Evolutionary conservation across 2,797 vertebrate species (phyloP).

Genomic region (Rhyacichthys aspro): DNA sequence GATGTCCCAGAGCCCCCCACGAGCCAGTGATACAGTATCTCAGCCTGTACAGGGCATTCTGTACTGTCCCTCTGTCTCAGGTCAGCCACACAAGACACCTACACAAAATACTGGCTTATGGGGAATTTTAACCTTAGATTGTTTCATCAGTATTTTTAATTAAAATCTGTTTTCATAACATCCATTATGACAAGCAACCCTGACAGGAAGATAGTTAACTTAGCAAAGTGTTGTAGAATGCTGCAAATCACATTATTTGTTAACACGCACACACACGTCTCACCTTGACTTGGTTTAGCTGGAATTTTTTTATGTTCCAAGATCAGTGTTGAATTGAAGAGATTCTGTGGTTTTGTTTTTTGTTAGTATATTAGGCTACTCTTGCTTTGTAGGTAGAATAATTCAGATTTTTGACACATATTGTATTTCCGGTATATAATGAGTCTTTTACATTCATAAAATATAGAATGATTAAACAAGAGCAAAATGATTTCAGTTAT

Average conservation of each 20-base stretch:
- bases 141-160: slow-evolving; percentile 1
- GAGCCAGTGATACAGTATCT: slow-evolving; percentile 56
- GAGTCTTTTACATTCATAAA: slow-evolving; percentile 9
- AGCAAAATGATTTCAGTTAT: slow-evolving; percentile 8
- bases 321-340: background rate
- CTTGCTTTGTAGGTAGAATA: no score
- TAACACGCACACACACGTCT: slow-evolving; percentile 8
- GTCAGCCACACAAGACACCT: slow-evolving; percentile 20
- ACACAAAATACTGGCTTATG: background rate
- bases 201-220: slow-evolving; percentile 1
- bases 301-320: slow-evolving; percentile 1
- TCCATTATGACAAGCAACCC: background rate
- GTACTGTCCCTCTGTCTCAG: slow-evolving; percentile 27
- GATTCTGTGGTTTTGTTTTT: background rate
- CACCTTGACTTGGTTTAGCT: slow-evolving; percentile 12
- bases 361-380: no score
- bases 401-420: background rate
- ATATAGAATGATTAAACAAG: background rate
- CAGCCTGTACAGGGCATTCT: slow-evolving; percentile 38
- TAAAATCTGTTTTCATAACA: slow-evolving; percentile 5
- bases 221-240: no score
- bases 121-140: no score
- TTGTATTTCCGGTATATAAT: background rate
- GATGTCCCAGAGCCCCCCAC: slow-evolving; percentile 43
- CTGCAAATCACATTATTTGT: slow-evolving; percentile 8